These are phyloP conservation scores for Anoncus sp. DNA, from an alignment of 2,888 invertebrate genomes.

Conservation along the genomic window DNA sequence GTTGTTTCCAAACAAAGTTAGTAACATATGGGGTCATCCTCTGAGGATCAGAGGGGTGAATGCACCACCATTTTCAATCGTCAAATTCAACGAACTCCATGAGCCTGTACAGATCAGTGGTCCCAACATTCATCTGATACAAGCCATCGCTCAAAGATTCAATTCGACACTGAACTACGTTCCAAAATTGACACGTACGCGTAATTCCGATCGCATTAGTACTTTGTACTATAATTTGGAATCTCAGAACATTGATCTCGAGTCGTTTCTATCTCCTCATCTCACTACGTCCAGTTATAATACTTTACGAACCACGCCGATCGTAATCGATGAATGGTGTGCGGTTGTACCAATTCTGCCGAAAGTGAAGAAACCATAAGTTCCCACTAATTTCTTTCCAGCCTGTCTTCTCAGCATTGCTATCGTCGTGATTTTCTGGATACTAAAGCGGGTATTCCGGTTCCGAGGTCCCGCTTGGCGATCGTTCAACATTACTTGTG, in stretches of 20 bases:
- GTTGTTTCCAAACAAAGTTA: conserved; percentile 66
- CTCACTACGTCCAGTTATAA: conserved; percentile 25
- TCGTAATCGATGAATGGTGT: conserved; percentile 49
- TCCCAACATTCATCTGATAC: conserved; percentile 32
- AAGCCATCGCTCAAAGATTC: conserved; percentile 27
- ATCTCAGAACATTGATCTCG: conserved; percentile 47
- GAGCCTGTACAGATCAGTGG: conserved; percentile 4
- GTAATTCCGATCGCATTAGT: too few species aligned
- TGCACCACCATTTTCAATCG: conserved; percentile 39
- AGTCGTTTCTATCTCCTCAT: conserved; percentile 27
- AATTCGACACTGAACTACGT: too few species aligned
- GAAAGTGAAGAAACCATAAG: too few species aligned
- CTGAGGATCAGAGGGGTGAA: conserved; percentile 37
- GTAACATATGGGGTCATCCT: conserved; percentile 64
- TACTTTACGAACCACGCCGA: conserved; percentile 22
- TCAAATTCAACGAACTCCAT: conserved; percentile 19
- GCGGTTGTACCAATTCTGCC: conserved; percentile 63
- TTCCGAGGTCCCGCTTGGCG: conserved; percentile 52
- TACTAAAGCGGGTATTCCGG: conserved; percentile 4
- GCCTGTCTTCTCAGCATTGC: not conserved
- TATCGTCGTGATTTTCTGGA: conserved; percentile 35
- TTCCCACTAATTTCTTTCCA: not conserved
- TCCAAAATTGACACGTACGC: too few species aligned
- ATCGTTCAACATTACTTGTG: conserved; percentile 39
- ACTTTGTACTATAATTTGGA: too few species aligned